phyloP scores from a whole-genome alignment of 2,113 vertebrate genomes.

The Bos javanicus region DNA sequence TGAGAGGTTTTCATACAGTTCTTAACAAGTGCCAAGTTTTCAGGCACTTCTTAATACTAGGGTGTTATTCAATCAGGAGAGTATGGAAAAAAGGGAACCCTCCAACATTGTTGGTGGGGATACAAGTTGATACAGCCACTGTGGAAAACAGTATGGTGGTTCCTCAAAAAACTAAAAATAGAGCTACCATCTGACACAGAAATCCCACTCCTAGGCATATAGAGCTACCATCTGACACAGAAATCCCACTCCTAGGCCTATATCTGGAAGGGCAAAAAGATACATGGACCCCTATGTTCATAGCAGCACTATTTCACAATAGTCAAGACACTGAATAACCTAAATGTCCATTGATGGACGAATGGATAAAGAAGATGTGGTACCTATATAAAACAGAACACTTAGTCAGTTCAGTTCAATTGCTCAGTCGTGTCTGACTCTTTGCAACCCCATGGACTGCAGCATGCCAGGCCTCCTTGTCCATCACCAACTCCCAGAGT shows the following conservation, averaged over 20 bases:
- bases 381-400: not conserved
- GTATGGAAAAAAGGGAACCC: not conserved
- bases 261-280: not conserved
- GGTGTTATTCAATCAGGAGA: not conserved
- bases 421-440: not conserved
- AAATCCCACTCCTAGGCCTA: not conserved
- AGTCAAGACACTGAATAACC: not conserved
- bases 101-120: not conserved
- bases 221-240: not conserved
- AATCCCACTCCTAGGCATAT: not conserved
- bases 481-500: not conserved
- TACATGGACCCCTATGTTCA: not conserved
- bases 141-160: not conserved
- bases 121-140: not conserved
- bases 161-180: not conserved
- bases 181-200: not conserved
- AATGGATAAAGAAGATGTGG: not conserved
- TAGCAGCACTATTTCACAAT: not conserved
- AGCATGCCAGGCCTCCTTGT: not conserved
- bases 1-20: not conserved
- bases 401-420: not conserved
- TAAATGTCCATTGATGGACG: not conserved
- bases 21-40: not conserved
- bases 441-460: not conserved
- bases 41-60: not conserved